Percentiles rank a stretch among this genome's conserved stretches.
Evolutionary conservation across 2,888 invertebrate genomes (phyloP).

Genomic region (Endomychus coccineus): DNA sequence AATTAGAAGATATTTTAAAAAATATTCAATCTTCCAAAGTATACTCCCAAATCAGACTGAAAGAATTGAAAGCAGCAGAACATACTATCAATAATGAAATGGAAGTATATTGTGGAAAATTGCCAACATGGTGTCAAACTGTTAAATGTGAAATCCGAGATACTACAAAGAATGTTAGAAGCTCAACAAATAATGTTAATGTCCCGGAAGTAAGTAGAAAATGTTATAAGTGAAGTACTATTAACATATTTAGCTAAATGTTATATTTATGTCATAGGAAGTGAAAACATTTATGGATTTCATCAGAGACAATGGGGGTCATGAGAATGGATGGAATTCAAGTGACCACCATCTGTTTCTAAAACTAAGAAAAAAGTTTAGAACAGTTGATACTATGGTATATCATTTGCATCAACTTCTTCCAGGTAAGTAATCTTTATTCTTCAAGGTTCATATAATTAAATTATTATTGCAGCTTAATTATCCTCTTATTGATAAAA

Average conservation of each 20-base stretch:
- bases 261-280: conserved; percentile 38
- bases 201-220: conserved; percentile 23
- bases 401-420: conserved; percentile 22
- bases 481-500: too few species aligned
- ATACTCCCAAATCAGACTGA: conserved; percentile 23
- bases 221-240: conserved; percentile 1
- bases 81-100: conserved; percentile 29
- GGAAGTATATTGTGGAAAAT: conserved; percentile 29
- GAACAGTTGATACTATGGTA: conserved; percentile 27
- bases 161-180: conserved; percentile 8
- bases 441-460: too few species aligned
- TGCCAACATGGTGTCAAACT: conserved; percentile 33
- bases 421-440: too few species aligned
- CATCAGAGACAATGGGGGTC: conserved; percentile 44
- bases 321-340: conserved; percentile 52
- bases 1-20: conserved; percentile 33
- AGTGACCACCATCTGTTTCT: conserved; percentile 51
- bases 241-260: neutral
- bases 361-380: conserved; percentile 36
- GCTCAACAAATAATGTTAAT: conserved; percentile 18
- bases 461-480: too few species aligned
- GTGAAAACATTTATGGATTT: conserved; percentile 51
- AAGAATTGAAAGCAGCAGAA: conserved; percentile 27
- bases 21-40: conserved; percentile 29
- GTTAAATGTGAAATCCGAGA: conserved; percentile 16